Conservation (phyloP, 2,888 invertebrate species). For the Anodontia alba region DNA sequence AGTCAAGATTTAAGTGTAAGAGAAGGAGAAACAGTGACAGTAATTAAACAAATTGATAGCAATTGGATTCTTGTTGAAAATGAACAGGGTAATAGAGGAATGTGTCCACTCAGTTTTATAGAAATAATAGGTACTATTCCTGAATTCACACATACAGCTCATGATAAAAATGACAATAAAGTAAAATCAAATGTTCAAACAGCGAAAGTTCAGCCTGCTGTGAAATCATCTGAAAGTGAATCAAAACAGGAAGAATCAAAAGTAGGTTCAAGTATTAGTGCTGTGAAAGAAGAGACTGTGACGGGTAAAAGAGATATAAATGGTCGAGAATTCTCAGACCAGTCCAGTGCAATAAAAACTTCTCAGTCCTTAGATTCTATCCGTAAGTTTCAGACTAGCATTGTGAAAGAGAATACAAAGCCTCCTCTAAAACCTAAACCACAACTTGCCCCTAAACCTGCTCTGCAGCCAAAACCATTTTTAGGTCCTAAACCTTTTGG, state of each 20-base stretch:
- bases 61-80: conserved; percentile 84
- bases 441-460: conserved; percentile 76
- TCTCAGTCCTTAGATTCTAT: conserved; percentile 12
- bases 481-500: conserved; percentile 65
- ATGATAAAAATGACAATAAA: conserved; percentile 55
- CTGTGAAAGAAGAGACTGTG: not conserved
- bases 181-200: conserved; percentile 23
- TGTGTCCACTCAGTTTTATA: conserved; percentile 83
- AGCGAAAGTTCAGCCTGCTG: not conserved
- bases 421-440: conserved; percentile 62
- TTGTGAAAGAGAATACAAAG: conserved; percentile 14
- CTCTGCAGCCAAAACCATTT: conserved; percentile 70
- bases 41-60: conserved; percentile 81
- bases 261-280: not conserved
- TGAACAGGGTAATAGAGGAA: conserved; percentile 82
- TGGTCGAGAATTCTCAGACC: not conserved
- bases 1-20: conserved; percentile 81
- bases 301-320: not conserved
- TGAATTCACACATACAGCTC: conserved; percentile 19
- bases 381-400: not conserved
- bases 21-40: conserved; percentile 84
- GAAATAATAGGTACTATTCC: conserved; percentile 73
- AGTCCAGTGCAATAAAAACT: conserved; percentile 26
- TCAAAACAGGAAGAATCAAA: not conserved
- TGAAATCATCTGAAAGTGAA: not conserved